Evolutionary conservation across 2,888 invertebrate species (phyloP), one percentile per base, ranked within the genome.

Genomic region (Andrena praecox): DNA sequence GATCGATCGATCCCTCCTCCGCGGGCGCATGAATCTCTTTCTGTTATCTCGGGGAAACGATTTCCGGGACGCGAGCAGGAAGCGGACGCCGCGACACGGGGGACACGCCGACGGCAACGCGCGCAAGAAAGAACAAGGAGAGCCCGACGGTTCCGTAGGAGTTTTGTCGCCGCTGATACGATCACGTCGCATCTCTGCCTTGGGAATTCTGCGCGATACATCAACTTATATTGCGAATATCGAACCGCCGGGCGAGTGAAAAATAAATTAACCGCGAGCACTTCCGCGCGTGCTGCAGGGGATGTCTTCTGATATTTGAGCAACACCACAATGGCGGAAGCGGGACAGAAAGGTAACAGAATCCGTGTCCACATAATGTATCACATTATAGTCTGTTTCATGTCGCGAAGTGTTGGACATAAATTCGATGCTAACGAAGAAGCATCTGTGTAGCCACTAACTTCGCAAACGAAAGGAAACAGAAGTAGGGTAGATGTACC

Each of bases 191-290:
- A 20, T 68, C 48, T 60, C 71, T 60, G 75, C 75, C 71, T 52
- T 20, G 80, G 77, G 82, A 78, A 83, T 82, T 75, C 69, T 62
- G 29, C 73, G 85, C 74, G 77, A 86, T 85, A 76, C 80, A 85
- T 86, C 85, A 77, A 80, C 71, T 85, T 80, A 82, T 84, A 87
- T 82, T 85, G 85, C 76, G 69, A 80, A 85, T 74, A 78, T 86
- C 75, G 85, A 79, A 42, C 68, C 29, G 70, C 29, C 71, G 33
- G 50, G 29, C 63, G 52, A 74, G 82, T 70, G 81, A 86, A 86
- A 79, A 82, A 86, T 86, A 84, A 77, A 86, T 74, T 74, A 67
- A 54, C 33, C 84, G 59, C 69, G 54, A 35, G 24, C 24, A 35
- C 20, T 12, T 12, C 27, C 10, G 10, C 10, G 42, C 42, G 1